Evolutionary conservation across 2,797 vertebrate genomes (phyloP), one percentile per base, ranked within the genome.

Genomic region (Anisognathus igniventris): DNA sequence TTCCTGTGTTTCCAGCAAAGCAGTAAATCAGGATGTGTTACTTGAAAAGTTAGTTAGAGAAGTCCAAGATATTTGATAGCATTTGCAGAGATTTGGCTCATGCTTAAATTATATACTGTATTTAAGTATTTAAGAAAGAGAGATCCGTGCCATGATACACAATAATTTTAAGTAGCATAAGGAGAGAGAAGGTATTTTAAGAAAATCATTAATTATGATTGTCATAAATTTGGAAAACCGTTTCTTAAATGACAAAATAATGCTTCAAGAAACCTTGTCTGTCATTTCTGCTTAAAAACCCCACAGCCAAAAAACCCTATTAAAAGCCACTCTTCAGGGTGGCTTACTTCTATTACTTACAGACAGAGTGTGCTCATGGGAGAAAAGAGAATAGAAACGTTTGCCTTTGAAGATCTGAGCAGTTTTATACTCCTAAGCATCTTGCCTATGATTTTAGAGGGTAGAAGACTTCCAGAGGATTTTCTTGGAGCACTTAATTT

Each of bases 31-130:
- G 86, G 77, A 89, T 13, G 20, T 27, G 62, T 18, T 86, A 82
- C 24, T 90, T 92, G 74, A 85, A 96, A 76, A 91, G 28, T 67
- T 54, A 88, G 68, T 78, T 81, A 78, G 17, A 83, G 13, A 94
- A 86, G 54, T 53, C 66, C 66, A 75, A 50, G 23, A 45, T 50
- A 71, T 92, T 89, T 93, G 65, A 96, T 93, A 62, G 56, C 57
- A 91, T 93, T 96, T 89, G 47, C 62, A 96, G 81, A 88, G 35
- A 92, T 88, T n/a, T 92, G 67, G 39, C 57, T 88, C 20, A 64
- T 65, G 35, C 25, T 82, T 66, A 72, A 72, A 86, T 65, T 78
- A 65, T 84, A 80, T 73, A 65, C 42, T 51, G 12, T 25, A 65
- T 79, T 67, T 92, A 89, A 96, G 48, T 44, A 66, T n/a, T 79